These are phyloP conservation scores for Apostichopus leukothele DNA, from an alignment of 53 echinoderm and acorn worm genomes.

Conservation along the genomic window DNA sequence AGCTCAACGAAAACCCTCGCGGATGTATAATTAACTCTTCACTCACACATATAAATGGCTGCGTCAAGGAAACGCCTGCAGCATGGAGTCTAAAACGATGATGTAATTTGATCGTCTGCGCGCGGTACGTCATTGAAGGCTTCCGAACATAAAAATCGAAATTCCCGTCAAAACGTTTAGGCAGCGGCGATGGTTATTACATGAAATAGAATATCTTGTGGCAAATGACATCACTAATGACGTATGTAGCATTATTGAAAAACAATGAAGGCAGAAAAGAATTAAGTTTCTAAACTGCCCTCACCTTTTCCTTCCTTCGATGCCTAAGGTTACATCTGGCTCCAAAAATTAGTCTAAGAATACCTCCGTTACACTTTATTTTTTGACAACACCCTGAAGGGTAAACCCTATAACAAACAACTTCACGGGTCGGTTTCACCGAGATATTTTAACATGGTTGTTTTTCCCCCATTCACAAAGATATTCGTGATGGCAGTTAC, in stretches of 20 bases:
- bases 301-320: conserved; percentile 5
- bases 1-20: not conserved
- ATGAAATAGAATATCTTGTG: conserved; percentile 41
- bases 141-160: conserved; percentile 31
- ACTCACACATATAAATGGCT: conserved; percentile 24
- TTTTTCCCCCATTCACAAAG: not conserved
- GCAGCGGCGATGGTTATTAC: conserved; percentile 25
- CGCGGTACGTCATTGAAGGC: conserved; percentile 34
- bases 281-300: conserved; percentile 29
- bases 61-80: conserved; percentile 36
- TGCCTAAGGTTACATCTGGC: conserved; percentile 26
- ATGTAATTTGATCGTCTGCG: conserved; percentile 44
- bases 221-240: conserved; percentile 41
- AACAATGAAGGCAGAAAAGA: not conserved
- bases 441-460: not conserved
- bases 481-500: no score
- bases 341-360: conserved; percentile 26
- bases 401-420: conserved; percentile 26
- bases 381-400: conserved; percentile 33
- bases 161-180: conserved; percentile 39
- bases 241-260: conserved; percentile 13
- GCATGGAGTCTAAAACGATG: conserved; percentile 28
- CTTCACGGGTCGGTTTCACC: not conserved
- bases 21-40: conserved; percentile 32
- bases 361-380: conserved; percentile 30